Base-by-base conservation (phyloP, 2,888 invertebrate species). In the Synergus umbraculus region DNA sequence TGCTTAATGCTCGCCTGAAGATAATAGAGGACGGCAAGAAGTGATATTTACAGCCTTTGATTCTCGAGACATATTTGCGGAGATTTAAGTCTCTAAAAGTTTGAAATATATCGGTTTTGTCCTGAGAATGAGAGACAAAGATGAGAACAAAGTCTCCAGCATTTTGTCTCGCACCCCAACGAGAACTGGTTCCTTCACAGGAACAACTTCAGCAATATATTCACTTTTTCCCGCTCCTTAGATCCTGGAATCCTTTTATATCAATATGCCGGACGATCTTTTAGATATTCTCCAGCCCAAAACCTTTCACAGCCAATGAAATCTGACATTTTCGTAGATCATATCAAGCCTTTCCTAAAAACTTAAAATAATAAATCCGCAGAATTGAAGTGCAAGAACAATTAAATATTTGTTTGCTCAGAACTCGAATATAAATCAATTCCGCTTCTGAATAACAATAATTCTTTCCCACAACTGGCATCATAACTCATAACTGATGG, bases 191-290 rank as follows among this genome's bases (percentile, higher is more conserved):
- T 79, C 81, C 78, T 66, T 79, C 77, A 44, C 66, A 64, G 44
- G 15, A 77, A 41, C 54, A 76, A 79, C 64, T 82, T 79, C 67
- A 41, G 69, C 77, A 64, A 76, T 76, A 79, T 64, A 46, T 49
- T 79, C 78, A 76, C 78, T 81, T 80, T 78, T 67, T 64, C 76
- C 76, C 76, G 41, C 63, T 80, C 77, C 7, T 65, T 13, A 3
- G 13, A 15, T 29, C 49, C 29, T 29, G 29, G 69, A 76, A 73
- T n/a, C 79, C 79, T 65, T 80, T 80, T 79, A 76, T 66, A 73
- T 81, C 83, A 81, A 83, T 83, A 81, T 79, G 83, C 73, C 80
- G 69, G 78, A 58, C 79, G 73, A 83, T 77, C 78, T 79, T 66
- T 66, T 43, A 66, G 37, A 13, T 66, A 66, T 66, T 46, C 46